phyloP scores from a whole-genome alignment of 1,140 invertebrate genomes.

The Drosophila pallidifrons region DNA sequence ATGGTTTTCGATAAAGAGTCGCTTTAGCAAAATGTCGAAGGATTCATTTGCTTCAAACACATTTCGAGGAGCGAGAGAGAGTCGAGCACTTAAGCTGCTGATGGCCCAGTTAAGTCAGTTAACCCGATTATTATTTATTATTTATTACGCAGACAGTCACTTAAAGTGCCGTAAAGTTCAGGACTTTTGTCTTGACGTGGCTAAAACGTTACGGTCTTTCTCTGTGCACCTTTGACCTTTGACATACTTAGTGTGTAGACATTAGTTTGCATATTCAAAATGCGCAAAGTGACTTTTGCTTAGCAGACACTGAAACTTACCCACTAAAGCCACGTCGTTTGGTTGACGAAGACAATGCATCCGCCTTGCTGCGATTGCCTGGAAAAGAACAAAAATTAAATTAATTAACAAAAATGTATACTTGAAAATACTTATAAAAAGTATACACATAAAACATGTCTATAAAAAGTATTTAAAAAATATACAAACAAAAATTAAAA shows the following conservation, averaged over 20 bases:
- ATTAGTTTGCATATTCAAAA: slow-evolving; percentile 39
- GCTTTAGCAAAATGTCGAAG: neutral
- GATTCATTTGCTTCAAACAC: neutral
- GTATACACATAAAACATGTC: too few relatives aligned
- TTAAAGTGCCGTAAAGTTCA: slow-evolving; percentile 35
- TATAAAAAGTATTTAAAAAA: too few relatives aligned
- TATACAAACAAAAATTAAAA: too few relatives aligned
- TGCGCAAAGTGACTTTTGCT: neutral
- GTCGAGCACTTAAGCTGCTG: slow-evolving; percentile 9
- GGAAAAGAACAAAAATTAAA: neutral
- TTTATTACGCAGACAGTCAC: slow-evolving; percentile 40
- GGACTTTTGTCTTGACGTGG: slow-evolving; percentile 12
- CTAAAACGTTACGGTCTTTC: slow-evolving; percentile 2
- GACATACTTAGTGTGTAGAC: slow-evolving; percentile 4
- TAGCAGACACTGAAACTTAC: slow-evolving; percentile 86
- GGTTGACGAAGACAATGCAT: slow-evolving; percentile 86
- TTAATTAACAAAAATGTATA: too few relatives aligned
- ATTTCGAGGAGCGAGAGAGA: neutral
- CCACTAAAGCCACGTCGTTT: slow-evolving; percentile 92
- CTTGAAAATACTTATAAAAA: too few relatives aligned
- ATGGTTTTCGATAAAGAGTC: slow-evolving; percentile 10
- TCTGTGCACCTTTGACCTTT: slow-evolving; percentile 10
- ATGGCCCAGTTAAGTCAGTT: slow-evolving; percentile 22
- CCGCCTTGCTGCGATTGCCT: slow-evolving; percentile 80
- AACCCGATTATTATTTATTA: slow-evolving; percentile 33